Percentiles rank a stretch among this genome's conserved stretches.
Conservation (phyloP, 1,140 invertebrate genomes). For the Nephotettix cincticeps region DNA sequence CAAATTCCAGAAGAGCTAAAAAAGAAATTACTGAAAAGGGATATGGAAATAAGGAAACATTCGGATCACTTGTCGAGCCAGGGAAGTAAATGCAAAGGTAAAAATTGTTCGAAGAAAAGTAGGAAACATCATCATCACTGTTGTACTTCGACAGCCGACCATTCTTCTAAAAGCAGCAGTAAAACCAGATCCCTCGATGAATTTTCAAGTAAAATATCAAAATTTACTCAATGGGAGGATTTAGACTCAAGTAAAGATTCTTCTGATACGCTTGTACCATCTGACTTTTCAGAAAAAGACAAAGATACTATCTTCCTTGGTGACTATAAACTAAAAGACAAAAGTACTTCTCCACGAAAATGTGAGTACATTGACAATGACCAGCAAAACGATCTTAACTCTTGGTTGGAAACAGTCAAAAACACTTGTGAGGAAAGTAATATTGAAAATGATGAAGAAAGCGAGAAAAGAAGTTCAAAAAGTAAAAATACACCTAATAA, state of each 20-base stretch:
- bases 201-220: neutral
- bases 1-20: constrained; percentile 34
- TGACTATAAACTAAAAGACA: neutral
- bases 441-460: constrained; percentile 5
- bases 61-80: constrained; percentile 16
- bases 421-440: neutral
- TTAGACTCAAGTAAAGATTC: constrained; percentile 8
- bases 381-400: neutral
- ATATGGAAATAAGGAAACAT: constrained; percentile 35
- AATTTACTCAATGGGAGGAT: constrained; percentile 30
- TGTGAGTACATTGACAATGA: neutral
- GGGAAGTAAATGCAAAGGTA: neutral
- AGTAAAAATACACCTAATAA: constrained; percentile 24
- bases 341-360: neutral
- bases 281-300: constrained; percentile 11
- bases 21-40: constrained; percentile 30
- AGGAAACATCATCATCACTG: constrained; percentile 8
- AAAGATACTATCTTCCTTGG: neutral
- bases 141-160: neutral
- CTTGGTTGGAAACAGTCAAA: neutral
- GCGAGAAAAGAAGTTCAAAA: neutral
- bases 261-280: constrained; percentile 9
- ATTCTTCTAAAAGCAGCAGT: neutral
- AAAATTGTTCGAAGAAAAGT: constrained; percentile 18
- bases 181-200: neutral